Evolutionary conservation across 2,113 vertebrate genomes (phyloP).

Genomic region (Istiophorus platypterus): DNA sequence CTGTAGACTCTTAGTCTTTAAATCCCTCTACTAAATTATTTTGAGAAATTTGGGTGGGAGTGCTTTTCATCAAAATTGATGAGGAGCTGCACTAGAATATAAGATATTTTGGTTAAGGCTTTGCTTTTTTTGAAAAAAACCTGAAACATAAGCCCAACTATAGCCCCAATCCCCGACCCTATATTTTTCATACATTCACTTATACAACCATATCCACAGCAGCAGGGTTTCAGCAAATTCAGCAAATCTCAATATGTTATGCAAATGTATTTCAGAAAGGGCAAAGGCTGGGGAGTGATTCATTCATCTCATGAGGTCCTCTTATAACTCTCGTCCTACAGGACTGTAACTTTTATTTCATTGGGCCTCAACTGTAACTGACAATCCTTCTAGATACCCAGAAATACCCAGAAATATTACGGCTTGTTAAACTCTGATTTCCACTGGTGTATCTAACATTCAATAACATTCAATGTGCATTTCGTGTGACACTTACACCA

Average conservation of each 20-base stretch:
- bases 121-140: neutral
- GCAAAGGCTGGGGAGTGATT: slow-evolving; percentile 47
- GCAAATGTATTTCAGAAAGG: slow-evolving; percentile 62
- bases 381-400: slow-evolving; percentile 35
- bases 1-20: neutral
- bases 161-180: slow-evolving; percentile 36
- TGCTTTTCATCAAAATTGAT: slow-evolving; percentile 7
- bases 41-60: neutral
- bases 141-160: slow-evolving; percentile 24
- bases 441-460: slow-evolving; percentile 10
- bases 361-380: slow-evolving; percentile 21
- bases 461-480: slow-evolving; percentile 19
- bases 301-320: slow-evolving; percentile 54
- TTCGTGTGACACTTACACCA: slow-evolving; percentile 7
- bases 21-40: slow-evolving; percentile 5
- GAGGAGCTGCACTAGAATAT: slow-evolving; percentile 10
- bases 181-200: slow-evolving; percentile 30
- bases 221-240: slow-evolving; percentile 53
- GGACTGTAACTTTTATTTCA: slow-evolving; percentile 20
- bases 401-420: slow-evolving; percentile 48
- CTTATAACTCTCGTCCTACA: slow-evolving; percentile 30
- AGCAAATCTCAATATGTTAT: slow-evolving; percentile 55
- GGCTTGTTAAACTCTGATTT: slow-evolving; percentile 47
- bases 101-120: neutral
- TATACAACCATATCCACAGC: slow-evolving; percentile 18